phyloP scores from a whole-genome alignment of 1,140 invertebrate species.

The Lanistes nyassanus region DNA sequence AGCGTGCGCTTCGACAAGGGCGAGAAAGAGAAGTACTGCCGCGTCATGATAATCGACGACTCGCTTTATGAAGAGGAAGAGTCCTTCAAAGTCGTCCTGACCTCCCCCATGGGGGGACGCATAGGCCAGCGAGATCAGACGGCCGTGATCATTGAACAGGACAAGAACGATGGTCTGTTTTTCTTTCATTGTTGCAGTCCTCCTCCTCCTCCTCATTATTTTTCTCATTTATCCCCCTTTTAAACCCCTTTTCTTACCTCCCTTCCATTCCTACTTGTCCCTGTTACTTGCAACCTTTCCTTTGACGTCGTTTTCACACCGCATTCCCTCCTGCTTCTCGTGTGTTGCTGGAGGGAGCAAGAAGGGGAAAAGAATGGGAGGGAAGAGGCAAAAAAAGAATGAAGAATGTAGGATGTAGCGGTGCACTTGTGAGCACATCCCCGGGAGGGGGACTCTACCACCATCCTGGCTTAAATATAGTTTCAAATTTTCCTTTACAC shows the following conservation, averaged over 20 bases:
- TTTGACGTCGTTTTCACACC: not conserved
- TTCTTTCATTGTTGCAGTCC: not conserved
- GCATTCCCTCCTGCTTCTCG: too few relatives aligned
- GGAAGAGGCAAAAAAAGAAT: too few relatives aligned
- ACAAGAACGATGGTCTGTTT: slow-evolving; percentile 63
- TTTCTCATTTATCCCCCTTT: not conserved
- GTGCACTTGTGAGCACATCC: too few relatives aligned
- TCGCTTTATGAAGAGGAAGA: slow-evolving; percentile 66
- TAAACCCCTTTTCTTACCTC: not conserved
- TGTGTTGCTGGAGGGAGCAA: too few relatives aligned
- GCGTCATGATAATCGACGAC: slow-evolving; percentile 67
- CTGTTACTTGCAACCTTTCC: not conserved
- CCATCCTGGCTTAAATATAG: too few relatives aligned
- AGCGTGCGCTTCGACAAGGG: slow-evolving; percentile 63
- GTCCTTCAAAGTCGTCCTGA: slow-evolving; percentile 61
- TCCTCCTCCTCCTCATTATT: not conserved
- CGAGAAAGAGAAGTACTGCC: slow-evolving; percentile 60
- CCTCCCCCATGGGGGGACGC: slow-evolving; percentile 60
- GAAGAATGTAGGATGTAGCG: too few relatives aligned
- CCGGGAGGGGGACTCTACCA: too few relatives aligned
- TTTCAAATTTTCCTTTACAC: too few relatives aligned
- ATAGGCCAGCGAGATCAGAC: slow-evolving; percentile 51
- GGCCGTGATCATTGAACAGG: slow-evolving; percentile 57
- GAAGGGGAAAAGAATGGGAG: too few relatives aligned
- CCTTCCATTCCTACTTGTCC: too few relatives aligned